Evolutionary conservation across 2,888 invertebrate species (phyloP).

Genomic region (Tachystola acroxantha): DNA sequence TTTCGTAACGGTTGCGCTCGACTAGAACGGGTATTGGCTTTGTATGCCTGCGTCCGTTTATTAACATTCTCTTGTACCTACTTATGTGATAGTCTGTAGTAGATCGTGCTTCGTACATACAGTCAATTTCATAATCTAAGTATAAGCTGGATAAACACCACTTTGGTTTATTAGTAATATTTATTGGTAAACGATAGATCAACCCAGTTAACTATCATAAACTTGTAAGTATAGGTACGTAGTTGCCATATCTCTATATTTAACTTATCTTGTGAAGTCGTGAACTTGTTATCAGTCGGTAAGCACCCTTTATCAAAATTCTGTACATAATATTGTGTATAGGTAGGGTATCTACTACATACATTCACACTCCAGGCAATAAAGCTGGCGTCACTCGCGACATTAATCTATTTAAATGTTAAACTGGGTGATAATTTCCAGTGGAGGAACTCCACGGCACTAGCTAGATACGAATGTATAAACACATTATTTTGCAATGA

Average conservation of each 20-base stretch:
- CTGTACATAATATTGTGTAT: conserved; percentile 21
- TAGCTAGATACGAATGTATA: conserved; percentile 56
- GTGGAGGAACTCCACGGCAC: conserved; percentile 50
- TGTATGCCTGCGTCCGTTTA: conserved; percentile 51
- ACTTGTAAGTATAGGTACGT: no score
- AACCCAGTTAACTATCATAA: no score
- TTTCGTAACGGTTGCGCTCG: conserved; percentile 76
- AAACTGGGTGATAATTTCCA: conserved; percentile 44
- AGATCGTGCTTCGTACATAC: background rate
- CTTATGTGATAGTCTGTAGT: background rate
- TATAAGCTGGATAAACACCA: no score
- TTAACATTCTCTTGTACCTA: conserved; percentile 40
- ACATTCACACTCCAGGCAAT: conserved; percentile 35
- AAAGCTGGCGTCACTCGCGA: conserved; percentile 39
- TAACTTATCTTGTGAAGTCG: conserved; percentile 66
- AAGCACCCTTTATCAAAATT: conserved; percentile 68
- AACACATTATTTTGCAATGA: conserved; percentile 74
- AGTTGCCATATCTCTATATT: conserved; percentile 54
- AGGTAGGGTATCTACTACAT: background rate
- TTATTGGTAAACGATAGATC: no score
- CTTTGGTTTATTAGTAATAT: no score
- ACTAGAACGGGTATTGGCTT: conserved; percentile 73
- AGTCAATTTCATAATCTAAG: no score
- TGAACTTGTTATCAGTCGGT: conserved; percentile 58
- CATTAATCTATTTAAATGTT: conserved; percentile 42